Percentiles rank a stretch among this genome's conserved stretches.
phyloP scores from a whole-genome alignment of 2,797 vertebrate genomes.

The Sardinella longiceps region DNA sequence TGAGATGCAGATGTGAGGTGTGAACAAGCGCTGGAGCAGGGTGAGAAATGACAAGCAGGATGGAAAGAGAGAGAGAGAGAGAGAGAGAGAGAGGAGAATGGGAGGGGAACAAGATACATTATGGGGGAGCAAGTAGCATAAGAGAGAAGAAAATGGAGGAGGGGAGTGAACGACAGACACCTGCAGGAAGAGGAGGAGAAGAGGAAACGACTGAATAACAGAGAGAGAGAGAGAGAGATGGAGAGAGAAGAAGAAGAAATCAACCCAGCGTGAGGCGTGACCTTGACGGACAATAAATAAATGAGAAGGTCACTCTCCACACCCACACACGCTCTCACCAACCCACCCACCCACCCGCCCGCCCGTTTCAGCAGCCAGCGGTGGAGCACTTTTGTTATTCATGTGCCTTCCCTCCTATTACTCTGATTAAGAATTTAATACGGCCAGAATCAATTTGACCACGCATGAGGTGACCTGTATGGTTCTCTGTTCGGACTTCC shows the following conservation, averaged over 20 bases:
- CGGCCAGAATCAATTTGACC: conserved; percentile 34
- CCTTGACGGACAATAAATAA: conserved; percentile 67
- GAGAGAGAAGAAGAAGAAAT: conserved; percentile 10
- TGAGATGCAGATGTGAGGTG: neutral
- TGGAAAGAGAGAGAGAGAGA: neutral
- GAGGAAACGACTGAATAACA: too few relatives aligned
- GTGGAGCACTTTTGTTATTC: conserved; percentile 30
- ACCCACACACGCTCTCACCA: neutral
- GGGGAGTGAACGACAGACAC: neutral
- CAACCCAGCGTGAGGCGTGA: conserved; percentile 36
- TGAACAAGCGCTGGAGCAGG: neutral
- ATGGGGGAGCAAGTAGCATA: neutral
- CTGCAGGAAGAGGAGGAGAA: neutral
- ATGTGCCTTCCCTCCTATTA: neutral
- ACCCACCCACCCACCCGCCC: neutral
- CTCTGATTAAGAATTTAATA: conserved; percentile 37
- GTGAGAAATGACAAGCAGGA: neutral
- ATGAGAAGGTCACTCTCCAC: conserved; percentile 58
- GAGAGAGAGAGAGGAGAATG: too few relatives aligned
- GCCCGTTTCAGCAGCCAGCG: neutral
- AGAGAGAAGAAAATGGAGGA: conserved; percentile 12
- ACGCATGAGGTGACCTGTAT: conserved; percentile 24
- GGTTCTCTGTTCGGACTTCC: neutral
- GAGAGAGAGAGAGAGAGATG: neutral
- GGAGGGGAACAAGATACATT: neutral